Evolutionary conservation across 2,888 invertebrate species (phyloP).

Genomic region (Nephrotoma appendiculata): DNA sequence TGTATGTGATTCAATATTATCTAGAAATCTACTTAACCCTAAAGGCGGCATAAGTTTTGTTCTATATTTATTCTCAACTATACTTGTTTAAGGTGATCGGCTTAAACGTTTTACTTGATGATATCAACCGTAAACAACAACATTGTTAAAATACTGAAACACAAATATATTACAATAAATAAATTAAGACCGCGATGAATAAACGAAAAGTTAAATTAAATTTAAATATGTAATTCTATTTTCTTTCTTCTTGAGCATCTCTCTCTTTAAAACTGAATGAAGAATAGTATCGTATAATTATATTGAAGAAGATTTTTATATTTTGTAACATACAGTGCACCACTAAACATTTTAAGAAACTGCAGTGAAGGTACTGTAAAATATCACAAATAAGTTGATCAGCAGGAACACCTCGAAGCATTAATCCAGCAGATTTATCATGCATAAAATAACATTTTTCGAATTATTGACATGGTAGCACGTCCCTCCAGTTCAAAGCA

Average conservation of each 20-base stretch:
- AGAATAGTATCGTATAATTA: neutral
- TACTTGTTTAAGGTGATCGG: too few relatives aligned
- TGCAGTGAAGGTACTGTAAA: too few relatives aligned
- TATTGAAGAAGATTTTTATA: neutral
- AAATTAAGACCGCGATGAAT: neutral
- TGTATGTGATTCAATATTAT: neutral
- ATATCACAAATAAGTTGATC: too few relatives aligned
- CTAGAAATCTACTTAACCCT: neutral
- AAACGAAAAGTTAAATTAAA: neutral
- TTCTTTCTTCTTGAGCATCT: neutral
- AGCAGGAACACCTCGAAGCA: too few relatives aligned
- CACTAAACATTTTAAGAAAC: neutral
- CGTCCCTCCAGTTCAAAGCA: too few relatives aligned
- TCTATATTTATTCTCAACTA: neutral
- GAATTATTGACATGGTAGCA: too few relatives aligned
- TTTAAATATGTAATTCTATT: neutral
- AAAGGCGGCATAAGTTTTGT: neutral
- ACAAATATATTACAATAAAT: neutral
- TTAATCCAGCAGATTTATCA: too few relatives aligned
- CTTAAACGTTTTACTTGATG: neutral
- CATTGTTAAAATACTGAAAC: neutral
- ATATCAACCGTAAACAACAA: neutral
- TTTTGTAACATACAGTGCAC: neutral
- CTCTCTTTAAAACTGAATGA: neutral
- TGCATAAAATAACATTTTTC: too few relatives aligned